Conservation (phyloP, 1,140 invertebrate genomes). For the Thaumatotibia leucotreta region DNA sequence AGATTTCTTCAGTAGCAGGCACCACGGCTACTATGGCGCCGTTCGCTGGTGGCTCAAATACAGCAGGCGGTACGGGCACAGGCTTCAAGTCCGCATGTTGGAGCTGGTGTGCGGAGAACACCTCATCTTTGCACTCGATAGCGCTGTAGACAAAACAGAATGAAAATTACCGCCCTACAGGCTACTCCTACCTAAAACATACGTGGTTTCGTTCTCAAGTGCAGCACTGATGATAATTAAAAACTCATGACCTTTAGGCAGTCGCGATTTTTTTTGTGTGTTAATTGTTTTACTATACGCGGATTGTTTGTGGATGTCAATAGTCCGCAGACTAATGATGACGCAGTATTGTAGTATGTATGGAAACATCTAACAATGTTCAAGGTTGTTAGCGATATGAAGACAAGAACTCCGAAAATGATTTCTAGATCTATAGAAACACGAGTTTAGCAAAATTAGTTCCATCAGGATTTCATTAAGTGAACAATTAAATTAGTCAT, state of each 20-base stretch:
- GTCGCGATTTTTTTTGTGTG: constrained; percentile 27
- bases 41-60: constrained; percentile 46
- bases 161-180: constrained; percentile 34
- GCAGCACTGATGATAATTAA: constrained; percentile 30
- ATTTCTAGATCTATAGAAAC: too few species aligned
- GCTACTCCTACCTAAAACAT: constrained; percentile 16
- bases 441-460: not conserved
- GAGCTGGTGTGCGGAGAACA: constrained; percentile 87
- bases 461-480: not conserved
- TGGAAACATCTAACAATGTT: constrained; percentile 61
- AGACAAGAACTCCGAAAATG: not conserved
- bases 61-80: constrained; percentile 24
- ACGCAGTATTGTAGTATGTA: constrained; percentile 39
- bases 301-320: constrained; percentile 31
- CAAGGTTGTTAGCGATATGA: constrained; percentile 33
- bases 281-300: constrained; percentile 33
- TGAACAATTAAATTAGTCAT: not conserved
- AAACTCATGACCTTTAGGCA: constrained; percentile 38
- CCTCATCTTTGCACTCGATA: constrained; percentile 90
- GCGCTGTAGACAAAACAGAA: constrained; percentile 82
- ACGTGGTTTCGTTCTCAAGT: constrained; percentile 24
- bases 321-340: constrained; percentile 23
- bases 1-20: constrained; percentile 83
- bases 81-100: constrained; percentile 65
- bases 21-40: constrained; percentile 51